Evolutionary conservation across 2,888 invertebrate species (phyloP).

Genomic region (Lordiphosa andalusiaca): DNA sequence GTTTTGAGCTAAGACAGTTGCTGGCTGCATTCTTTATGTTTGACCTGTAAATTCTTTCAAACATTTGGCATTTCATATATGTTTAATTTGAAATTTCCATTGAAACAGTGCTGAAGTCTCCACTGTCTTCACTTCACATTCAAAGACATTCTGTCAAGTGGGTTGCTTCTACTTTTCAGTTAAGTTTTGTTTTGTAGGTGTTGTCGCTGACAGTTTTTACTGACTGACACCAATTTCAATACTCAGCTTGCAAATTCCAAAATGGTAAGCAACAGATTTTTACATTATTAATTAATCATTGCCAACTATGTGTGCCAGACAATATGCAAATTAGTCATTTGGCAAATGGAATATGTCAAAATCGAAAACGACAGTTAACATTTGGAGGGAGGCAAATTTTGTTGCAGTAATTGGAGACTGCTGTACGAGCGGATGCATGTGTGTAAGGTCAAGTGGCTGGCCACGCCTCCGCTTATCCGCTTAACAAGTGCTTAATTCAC

Average conservation of each 20-base stretch:
- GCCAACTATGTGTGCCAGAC: neutral
- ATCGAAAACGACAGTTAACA: conserved; percentile 44
- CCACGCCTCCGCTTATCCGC: conserved; percentile 58
- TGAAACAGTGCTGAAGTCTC: too few species aligned
- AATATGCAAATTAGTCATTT: conserved; percentile 42
- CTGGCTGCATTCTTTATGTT: too few species aligned
- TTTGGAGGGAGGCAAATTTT: conserved; percentile 33
- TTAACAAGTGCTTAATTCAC: conserved; percentile 65
- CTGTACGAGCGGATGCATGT: conserved; percentile 24
- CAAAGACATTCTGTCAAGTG: too few species aligned
- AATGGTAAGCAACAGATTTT: neutral
- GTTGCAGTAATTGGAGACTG: conserved; percentile 63
- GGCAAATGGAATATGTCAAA: conserved; percentile 40
- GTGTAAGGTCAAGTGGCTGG: conserved; percentile 54
- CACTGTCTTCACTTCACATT: too few species aligned
- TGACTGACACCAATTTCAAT: conserved; percentile 3
- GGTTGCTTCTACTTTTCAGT: neutral
- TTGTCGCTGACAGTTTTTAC: conserved; percentile 1
- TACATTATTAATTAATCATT: conserved; percentile 1
- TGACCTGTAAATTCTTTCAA: too few species aligned
- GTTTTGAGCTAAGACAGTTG: too few species aligned
- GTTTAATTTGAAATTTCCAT: too few species aligned
- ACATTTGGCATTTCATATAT: too few species aligned
- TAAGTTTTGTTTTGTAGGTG: neutral
- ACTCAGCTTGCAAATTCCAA: neutral